Conservation (phyloP, 1,140 invertebrate species). For the Metopolophium dirhodum region DNA sequence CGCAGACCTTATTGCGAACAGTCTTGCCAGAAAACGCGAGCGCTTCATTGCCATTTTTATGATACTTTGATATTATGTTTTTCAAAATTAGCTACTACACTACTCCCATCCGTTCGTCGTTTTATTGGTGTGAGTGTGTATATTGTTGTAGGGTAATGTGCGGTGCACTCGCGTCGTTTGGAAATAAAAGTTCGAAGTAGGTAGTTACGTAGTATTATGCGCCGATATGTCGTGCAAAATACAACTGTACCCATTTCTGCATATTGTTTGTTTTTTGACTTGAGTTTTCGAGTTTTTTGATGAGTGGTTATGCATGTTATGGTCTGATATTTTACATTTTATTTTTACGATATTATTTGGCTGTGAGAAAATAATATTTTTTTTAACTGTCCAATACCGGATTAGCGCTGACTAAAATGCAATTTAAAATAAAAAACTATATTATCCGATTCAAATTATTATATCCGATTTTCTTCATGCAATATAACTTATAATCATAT, state of each 20-base stretch:
- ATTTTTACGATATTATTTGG: not conserved
- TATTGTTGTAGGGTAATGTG: too few species aligned
- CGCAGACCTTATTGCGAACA: not conserved
- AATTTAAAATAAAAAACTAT: not conserved
- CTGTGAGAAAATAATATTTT: not conserved
- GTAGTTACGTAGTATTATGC: too few species aligned
- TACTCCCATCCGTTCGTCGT: too few species aligned
- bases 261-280: too few species aligned
- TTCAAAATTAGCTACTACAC: not conserved
- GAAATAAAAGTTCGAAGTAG: too few species aligned
- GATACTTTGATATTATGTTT: not conserved
- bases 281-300: too few species aligned
- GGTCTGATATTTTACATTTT: not conserved
- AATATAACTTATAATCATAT: not conserved
- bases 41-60: not conserved
- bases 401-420: not conserved
- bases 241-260: too few species aligned
- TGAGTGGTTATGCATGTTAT: not conserved
- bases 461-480: not conserved
- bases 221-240: too few species aligned
- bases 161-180: too few species aligned
- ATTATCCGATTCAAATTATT: not conserved
- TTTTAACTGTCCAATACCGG: not conserved
- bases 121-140: too few species aligned
- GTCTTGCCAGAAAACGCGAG: not conserved